Percentiles rank a stretch among this genome's conserved stretches.
Evolutionary conservation across 2,888 invertebrate genomes (phyloP).

Genomic region (Netelia melanura): DNA sequence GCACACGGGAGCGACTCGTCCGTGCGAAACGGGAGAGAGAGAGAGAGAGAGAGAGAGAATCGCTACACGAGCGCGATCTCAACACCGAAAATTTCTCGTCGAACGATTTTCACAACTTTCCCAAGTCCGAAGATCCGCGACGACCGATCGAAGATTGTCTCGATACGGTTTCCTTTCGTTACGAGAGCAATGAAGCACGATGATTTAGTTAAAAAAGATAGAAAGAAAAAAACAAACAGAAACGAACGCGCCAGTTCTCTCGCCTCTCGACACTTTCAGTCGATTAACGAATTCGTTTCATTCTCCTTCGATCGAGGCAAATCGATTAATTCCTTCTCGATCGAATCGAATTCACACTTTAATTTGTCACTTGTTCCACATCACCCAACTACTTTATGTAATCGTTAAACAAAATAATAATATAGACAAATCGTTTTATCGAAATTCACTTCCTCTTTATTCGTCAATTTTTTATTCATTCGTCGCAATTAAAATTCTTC

Average conservation of each 20-base stretch:
- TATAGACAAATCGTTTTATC: neutral
- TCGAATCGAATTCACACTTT: conserved; percentile 11
- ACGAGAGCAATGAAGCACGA: conserved; percentile 12
- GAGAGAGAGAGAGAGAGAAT: conserved; percentile 27
- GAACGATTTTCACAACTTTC: conserved; percentile 77
- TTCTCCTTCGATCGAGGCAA: conserved; percentile 16
- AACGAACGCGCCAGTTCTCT: neutral
- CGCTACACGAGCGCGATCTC: conserved; percentile 30
- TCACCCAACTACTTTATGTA: neutral
- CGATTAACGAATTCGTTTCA: conserved; percentile 2
- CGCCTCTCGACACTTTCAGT: conserved; percentile 4
- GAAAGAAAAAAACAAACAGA: neutral
- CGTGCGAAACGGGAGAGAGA: conserved; percentile 59
- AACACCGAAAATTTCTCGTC: conserved; percentile 63
- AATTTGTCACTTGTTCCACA: conserved; percentile 47
- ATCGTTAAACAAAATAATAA: neutral
- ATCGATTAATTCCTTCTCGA: neutral
- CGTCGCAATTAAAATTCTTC: conserved; percentile 6
- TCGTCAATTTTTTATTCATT: conserved; percentile 16
- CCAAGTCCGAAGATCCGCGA: conserved; percentile 55
- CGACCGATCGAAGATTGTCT: conserved; percentile 47
- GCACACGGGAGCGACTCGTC: conserved; percentile 36
- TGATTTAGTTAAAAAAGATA: neutral
- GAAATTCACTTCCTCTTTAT: conserved; percentile 45
- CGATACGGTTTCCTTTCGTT: conserved; percentile 10